These are phyloP conservation scores for Lonchura striata DNA, from an alignment of 2,113 vertebrate species.

Conservation along the genomic window DNA sequence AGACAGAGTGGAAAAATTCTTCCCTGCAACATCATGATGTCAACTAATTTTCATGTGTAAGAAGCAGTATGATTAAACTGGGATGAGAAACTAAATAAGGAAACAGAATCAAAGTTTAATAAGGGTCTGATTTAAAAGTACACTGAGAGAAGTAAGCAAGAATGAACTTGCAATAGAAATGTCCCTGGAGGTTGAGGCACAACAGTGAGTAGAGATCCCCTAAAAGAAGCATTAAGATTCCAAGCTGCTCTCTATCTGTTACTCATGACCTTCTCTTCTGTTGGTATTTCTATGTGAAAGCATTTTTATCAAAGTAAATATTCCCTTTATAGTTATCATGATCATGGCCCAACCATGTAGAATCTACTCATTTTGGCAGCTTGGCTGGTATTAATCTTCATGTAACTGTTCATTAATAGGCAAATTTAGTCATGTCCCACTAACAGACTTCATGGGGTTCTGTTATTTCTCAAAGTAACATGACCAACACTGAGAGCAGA, in stretches of 20 bases:
- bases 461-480: not conserved
- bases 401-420: not conserved
- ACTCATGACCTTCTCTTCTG: not conserved
- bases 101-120: not conserved
- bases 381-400: not conserved
- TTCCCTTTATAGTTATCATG: not conserved
- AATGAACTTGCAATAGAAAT: not conserved
- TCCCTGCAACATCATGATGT: not conserved
- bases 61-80: not conserved
- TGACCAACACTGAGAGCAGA: not conserved
- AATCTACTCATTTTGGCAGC: not conserved
- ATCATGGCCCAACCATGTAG: not conserved
- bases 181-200: not conserved
- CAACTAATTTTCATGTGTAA: not conserved
- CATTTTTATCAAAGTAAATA: not conserved
- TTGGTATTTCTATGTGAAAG: not conserved
- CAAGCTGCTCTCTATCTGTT: not conserved
- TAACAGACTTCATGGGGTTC: not conserved
- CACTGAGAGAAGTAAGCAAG: not conserved
- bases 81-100: not conserved
- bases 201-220: not conserved
- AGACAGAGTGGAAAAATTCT: not conserved
- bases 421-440: not conserved
- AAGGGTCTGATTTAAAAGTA: not conserved
- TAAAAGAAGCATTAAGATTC: not conserved